Base-by-base conservation (phyloP, 2,113 vertebrate genomes). In the Periophthalmodon schlosseri region DNA sequence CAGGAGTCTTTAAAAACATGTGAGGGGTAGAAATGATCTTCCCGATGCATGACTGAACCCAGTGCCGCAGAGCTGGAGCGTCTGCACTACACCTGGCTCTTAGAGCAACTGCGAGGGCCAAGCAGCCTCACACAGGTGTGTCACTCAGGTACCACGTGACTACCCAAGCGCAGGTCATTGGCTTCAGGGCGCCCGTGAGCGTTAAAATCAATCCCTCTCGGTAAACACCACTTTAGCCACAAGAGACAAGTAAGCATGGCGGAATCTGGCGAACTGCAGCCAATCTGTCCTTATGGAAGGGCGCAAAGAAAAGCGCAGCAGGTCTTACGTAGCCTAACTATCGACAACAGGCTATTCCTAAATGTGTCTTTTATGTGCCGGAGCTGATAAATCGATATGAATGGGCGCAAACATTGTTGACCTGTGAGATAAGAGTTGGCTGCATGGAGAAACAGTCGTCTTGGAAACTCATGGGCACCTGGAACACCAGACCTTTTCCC, bases 1-100 rank as follows among this genome's bases (percentile, higher is more conserved):
- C 96, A 99, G 1, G 97, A 86, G 73, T 99, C 97, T 89, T 98
- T 99, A 91, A 97, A 99, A 71, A 97, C 93, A 81, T 95, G 96
- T 68, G 95, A 85, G 39, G 95, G 90, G 78, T 95, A 99, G 86
- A 94, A 99, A 64, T 96, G 96, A 66, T 97, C 96, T 78, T 99
- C 96, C 74, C 95, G 89, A 89, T 98, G 96, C 97, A 98, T 99
- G 95, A 91, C 91, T 92, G 72, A 81, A 85, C 74, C 87, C 70
- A 84, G 77, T 81, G 84, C 36, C 65, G 56, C 47, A 64, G 68
- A 36, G 69, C 75, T 78, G 72, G 74, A 86, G 84, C 84, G 85
- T 79, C 79, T 86, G 85, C 87, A 82, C 87, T 75, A 89, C 34
- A 65, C 90, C 89, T 87, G 86, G 61, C 66, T 82, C 76, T 91